Evolutionary conservation across 2,113 vertebrate genomes (phyloP), one percentile per base, ranked within the genome.

Genomic region (human (Homo sapiens)): DNA sequence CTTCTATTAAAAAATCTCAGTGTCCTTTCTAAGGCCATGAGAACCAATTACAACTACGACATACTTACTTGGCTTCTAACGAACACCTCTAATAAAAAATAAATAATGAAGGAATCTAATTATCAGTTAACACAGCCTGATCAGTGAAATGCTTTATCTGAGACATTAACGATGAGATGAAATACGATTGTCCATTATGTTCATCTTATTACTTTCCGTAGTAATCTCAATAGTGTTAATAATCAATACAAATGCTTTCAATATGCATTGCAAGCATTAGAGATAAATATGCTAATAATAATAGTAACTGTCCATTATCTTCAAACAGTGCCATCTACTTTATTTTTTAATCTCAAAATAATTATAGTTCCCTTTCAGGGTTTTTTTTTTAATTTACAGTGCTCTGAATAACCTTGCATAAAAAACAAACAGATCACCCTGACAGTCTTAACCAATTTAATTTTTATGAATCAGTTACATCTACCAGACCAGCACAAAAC

Each of bases 81-180:
- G 59, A 94, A 94, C 16, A 90, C 10, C 20, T 79, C 45, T 83
- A 93, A 89, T 80, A 70, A 95, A 85, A 91, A n/a, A n/a, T 64
- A 91, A 84, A 84, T 76, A 75, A n/a, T 84, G 6, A 38, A 86
- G 43, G 61, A 57, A 83, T 14, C 25, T 76, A 94, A 94, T 79
- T 87, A 95, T 82, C 75, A 52, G 22, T 85, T 98, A 87, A 61
- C 23, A 68, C 2, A 90, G 38, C 64, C 59, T 90, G 50, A 92
- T 70, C 66, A 93, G 48, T 90, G 79, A 96, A 95, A 96, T 88
- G 7, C 70, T 84, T 95, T 94, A 70, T 88, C 55, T 83, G 64
- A 92, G 50, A 94, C 55, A 80, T 93, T 94, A 97, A 61, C 75
- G 81, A 61, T 70, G 32, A 84, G 45, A 94, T 93, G 93, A 97